These are phyloP conservation scores for Pantherophis guttatus DNA, from an alignment of 2,113 vertebrate species.

Conservation along the genomic window DNA sequence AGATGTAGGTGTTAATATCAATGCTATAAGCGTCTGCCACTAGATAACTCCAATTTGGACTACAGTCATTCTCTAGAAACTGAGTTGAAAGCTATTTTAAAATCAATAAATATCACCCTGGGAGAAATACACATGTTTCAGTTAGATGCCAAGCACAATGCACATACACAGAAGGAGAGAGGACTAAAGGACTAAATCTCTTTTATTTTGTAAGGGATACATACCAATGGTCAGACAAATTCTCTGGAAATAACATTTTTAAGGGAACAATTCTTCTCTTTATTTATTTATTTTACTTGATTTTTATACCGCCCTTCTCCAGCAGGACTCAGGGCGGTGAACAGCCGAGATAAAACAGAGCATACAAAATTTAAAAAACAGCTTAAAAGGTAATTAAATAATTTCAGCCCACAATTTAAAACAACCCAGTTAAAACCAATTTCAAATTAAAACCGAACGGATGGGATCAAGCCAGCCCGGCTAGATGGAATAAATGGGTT, in stretches of 20 bases:
- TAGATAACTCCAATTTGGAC: neutral
- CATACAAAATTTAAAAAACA: too few relatives aligned
- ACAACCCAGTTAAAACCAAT: too few relatives aligned
- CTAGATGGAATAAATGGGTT: too few relatives aligned
- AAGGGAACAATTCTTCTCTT: neutral
- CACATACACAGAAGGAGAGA: neutral
- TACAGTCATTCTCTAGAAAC: neutral
- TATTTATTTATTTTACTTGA: too few relatives aligned
- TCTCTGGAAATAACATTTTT: neutral
- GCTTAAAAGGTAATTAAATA: too few relatives aligned
- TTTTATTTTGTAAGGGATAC: conserved; percentile 10
- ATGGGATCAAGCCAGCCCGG: too few relatives aligned
- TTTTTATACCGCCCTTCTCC: too few relatives aligned
- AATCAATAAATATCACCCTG: neutral
- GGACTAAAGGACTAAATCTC: neutral
- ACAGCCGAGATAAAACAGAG: too few relatives aligned
- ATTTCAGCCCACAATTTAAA: too few relatives aligned
- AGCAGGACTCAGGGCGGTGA: too few relatives aligned
- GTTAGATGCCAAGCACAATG: neutral
- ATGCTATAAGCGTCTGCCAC: neutral
- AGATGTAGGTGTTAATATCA: neutral
- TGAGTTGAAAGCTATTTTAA: neutral
- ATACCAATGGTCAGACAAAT: neutral
- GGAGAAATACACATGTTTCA: neutral
- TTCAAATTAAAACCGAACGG: too few relatives aligned